These are phyloP conservation scores for Xestia rhomboidea DNA, from an alignment of 2,888 invertebrate genomes.

Conservation along the genomic window DNA sequence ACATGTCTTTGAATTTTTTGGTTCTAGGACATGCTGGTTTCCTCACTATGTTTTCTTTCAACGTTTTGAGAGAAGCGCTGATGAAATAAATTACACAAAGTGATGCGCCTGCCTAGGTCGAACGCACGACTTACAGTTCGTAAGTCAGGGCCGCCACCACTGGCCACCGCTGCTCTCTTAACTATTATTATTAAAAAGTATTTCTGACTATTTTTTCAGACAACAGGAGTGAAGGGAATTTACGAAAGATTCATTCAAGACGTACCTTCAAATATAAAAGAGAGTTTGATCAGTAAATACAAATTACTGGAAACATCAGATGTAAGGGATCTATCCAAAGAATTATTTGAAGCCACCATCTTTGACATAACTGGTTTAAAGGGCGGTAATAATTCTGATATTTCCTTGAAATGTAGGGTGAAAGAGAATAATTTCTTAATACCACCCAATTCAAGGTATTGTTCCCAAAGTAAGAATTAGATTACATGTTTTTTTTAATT, in stretches of 20 bases:
- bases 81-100: no score
- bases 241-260: constrained; percentile 71
- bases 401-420: constrained; percentile 87
- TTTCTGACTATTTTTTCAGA: constrained; percentile 70
- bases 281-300: constrained; percentile 62
- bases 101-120: no score
- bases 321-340: constrained; percentile 76
- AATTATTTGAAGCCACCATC: constrained; percentile 77
- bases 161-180: no score
- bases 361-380: constrained; percentile 76
- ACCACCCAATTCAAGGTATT: constrained; percentile 92
- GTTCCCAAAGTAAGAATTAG: constrained; percentile 42
- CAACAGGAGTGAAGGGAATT: constrained; percentile 71
- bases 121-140: no score
- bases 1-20: no score
- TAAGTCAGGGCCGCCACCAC: no score
- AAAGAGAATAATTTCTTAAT: constrained; percentile 91
- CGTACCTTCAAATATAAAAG: constrained; percentile 68
- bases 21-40: no score
- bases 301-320: constrained; percentile 78
- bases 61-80: no score
- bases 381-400: constrained; percentile 91
- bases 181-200: no score
- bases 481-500: background rate
- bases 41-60: no score